phyloP scores from a whole-genome alignment of 1,140 invertebrate genomes.

The Drosophila eugracilis region DNA sequence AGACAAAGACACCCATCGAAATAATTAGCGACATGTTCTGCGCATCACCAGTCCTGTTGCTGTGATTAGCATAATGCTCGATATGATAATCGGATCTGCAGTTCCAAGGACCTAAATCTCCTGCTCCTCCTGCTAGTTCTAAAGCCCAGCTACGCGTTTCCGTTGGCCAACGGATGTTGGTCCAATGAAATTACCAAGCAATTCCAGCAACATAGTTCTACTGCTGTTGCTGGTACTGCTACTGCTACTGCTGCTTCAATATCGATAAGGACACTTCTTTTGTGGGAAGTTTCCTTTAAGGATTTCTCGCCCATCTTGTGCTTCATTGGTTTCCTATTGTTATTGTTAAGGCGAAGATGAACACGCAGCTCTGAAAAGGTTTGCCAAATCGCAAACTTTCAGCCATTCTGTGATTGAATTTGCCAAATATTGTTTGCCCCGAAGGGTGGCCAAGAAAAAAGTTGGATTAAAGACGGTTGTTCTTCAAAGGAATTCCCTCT shows the following conservation, averaged over 20 bases:
- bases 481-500: background rate
- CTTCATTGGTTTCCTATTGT: constrained; percentile 68
- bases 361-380: constrained; percentile 8
- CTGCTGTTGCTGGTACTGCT: background rate
- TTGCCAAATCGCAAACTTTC: constrained; percentile 43
- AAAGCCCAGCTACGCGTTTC: too few relatives aligned
- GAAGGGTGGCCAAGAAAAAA: constrained; percentile 8
- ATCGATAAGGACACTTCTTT: constrained; percentile 21
- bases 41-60: constrained; percentile 6
- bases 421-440: constrained; percentile 39
- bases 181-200: constrained; percentile 39
- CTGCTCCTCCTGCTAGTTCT: constrained; percentile 6
- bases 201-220: constrained; percentile 21
- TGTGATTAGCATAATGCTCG: constrained; percentile 38
- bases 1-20: constrained; percentile 25
- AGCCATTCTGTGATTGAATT: constrained; percentile 42
- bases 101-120: background rate
- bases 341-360: constrained; percentile 19
- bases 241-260: constrained; percentile 15
- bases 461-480: constrained; percentile 17
- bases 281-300: constrained; percentile 48
- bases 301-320: constrained; percentile 42
- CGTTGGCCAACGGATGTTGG: constrained; percentile 28
- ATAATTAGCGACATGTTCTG: constrained; percentile 46
- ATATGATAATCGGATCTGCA: constrained; percentile 40